Conservation (phyloP, 2,888 invertebrate genomes). For the Amitus sp. region DNA sequence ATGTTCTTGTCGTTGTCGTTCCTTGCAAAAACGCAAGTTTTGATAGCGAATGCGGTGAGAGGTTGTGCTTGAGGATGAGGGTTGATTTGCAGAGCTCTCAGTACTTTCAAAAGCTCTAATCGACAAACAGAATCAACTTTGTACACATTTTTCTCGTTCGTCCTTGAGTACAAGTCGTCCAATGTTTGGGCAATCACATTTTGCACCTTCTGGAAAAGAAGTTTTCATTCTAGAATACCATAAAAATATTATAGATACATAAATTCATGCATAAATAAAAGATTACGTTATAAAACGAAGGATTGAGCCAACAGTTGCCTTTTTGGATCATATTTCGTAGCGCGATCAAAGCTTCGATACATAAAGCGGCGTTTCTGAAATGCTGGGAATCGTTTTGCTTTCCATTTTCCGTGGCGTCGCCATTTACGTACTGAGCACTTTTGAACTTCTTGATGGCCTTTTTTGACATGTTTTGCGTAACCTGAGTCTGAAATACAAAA, state of each 20-base stretch:
- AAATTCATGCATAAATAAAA: neutral
- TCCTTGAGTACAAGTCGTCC: conserved; percentile 50
- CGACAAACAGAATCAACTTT: conserved; percentile 46
- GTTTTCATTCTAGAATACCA: neutral
- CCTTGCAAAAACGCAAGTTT: conserved; percentile 53
- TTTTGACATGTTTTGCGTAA: conserved; percentile 50
- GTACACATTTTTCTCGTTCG: conserved; percentile 43
- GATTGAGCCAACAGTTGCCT: conserved; percentile 45
- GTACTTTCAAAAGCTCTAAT: conserved; percentile 49
- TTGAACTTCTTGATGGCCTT: conserved; percentile 51
- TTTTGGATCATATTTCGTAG: conserved; percentile 53
- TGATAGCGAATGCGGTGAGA: conserved; percentile 54
- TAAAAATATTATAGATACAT: conserved; percentile 5
- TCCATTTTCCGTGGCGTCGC: conserved; percentile 38
- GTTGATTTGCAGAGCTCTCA: conserved; percentile 51
- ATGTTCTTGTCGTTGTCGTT: conserved; percentile 47
- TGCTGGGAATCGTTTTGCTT: conserved; percentile 17
- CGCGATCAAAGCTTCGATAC: conserved; percentile 46
- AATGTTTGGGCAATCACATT: conserved; percentile 46
- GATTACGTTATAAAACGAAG: conserved; percentile 51
- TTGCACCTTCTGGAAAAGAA: conserved; percentile 49
- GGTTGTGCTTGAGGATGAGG: conserved; percentile 48
- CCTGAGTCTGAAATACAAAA: conserved; percentile 45
- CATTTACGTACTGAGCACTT: conserved; percentile 49
- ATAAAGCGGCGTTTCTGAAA: conserved; percentile 45